phyloP scores from a whole-genome alignment of 2,888 invertebrate species.

The Scrobipalpa costella region DNA sequence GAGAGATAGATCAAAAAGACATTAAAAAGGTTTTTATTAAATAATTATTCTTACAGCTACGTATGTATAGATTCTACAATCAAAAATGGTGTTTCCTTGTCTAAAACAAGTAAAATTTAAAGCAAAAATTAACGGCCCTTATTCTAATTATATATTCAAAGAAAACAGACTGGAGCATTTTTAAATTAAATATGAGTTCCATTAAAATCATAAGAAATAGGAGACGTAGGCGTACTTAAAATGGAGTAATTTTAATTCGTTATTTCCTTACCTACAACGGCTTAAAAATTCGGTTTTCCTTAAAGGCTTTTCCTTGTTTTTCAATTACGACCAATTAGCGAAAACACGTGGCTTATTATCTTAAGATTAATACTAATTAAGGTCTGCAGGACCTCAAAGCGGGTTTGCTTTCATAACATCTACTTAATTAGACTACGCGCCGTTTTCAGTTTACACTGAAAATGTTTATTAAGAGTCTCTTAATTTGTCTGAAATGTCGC shows the following conservation, averaged over 20 bases:
- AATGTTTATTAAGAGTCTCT: slow-evolving; percentile 16
- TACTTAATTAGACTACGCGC: slow-evolving; percentile 61
- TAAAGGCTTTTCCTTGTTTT: slow-evolving; percentile 45
- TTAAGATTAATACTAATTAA: slow-evolving; percentile 77
- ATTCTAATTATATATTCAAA: no score
- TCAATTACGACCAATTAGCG: slow-evolving; percentile 68
- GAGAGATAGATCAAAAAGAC: no score
- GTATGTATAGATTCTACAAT: no score
- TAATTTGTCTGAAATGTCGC: slow-evolving; percentile 17
- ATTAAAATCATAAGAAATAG: background rate
- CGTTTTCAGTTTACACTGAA: slow-evolving; percentile 38
- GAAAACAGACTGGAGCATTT: no score
- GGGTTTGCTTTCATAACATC: slow-evolving; percentile 64
- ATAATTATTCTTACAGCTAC: no score
- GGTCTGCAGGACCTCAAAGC: slow-evolving; percentile 63
- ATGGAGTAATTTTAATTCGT: background rate
- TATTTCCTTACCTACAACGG: background rate
- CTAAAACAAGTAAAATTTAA: no score
- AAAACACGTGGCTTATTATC: slow-evolving; percentile 72
- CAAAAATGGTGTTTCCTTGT: no score
- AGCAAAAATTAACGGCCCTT: no score
- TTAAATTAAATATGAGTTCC: background rate
- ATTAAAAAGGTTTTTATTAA: no score
- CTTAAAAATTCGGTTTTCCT: slow-evolving; percentile 16
- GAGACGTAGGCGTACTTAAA: background rate